phyloP scores from a whole-genome alignment of 2,888 invertebrate genomes.

The Aphodius sticticus region DNA sequence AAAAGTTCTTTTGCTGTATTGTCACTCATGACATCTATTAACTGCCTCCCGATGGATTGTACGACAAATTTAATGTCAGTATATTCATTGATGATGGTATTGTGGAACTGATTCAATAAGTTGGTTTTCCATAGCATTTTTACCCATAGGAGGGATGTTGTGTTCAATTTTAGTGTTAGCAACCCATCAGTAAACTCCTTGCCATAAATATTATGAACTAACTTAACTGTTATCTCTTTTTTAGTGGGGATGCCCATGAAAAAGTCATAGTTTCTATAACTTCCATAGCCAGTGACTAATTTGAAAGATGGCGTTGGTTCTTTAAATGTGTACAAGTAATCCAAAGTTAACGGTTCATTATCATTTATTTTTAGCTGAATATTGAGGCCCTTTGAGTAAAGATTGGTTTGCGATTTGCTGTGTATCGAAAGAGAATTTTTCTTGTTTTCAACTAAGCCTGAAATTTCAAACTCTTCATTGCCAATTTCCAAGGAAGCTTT shows the following conservation, averaged over 20 bases:
- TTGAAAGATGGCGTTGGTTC: constrained; percentile 41
- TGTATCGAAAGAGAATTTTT: constrained; percentile 41
- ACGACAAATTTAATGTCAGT: constrained; percentile 43
- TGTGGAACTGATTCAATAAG: constrained; percentile 39
- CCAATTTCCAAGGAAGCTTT: constrained; percentile 42
- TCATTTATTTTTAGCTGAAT: constrained; percentile 40
- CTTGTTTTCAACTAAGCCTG: constrained; percentile 40
- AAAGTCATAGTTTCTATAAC: constrained; percentile 41
- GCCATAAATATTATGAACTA: constrained; percentile 42
- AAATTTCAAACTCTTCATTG: constrained; percentile 42
- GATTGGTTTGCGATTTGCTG: constrained; percentile 38
- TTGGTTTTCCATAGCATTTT: constrained; percentile 43
- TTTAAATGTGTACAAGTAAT: constrained; percentile 42
- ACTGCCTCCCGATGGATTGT: constrained; percentile 43
- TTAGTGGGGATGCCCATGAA: constrained; percentile 45
- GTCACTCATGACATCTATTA: constrained; percentile 44
- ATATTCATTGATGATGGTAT: constrained; percentile 44
- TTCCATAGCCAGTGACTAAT: constrained; percentile 41
- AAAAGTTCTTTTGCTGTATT: constrained; percentile 42
- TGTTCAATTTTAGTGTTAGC: constrained; percentile 43
- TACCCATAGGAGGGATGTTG: constrained; percentile 44
- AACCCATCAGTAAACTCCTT: constrained; percentile 40
- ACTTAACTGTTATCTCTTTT: constrained; percentile 41
- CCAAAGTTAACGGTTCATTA: constrained; percentile 44
- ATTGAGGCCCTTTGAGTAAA: constrained; percentile 39